Base-by-base conservation (phyloP, 1,140 invertebrate species). In the Drosophila kohkoa region DNA sequence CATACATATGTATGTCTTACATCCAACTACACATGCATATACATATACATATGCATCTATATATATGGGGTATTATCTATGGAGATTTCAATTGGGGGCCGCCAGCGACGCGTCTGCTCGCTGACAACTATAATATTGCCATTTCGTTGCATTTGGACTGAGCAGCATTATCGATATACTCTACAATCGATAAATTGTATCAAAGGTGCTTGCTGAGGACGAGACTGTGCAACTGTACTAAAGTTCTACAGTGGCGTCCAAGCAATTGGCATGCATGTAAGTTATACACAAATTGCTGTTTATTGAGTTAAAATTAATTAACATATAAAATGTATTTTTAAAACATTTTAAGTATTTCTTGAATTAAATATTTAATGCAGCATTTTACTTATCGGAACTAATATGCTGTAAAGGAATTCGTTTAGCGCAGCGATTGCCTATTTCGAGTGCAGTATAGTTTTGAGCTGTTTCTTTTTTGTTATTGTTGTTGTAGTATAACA, bases 51-150 rank as follows among this genome's bases (percentile, higher is more conserved):
- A 32, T 54, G n/a, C n/a, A 59, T 13, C 38, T n/a, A 1, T 51
- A 38, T 51, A 8, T 41, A 20, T 20, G 5, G 35, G 1, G 20
- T 13, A 64, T 52, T 52, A 64, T 54, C 41, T 72, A 59, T 72
- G 63, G n/a, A 48, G 51, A 66, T 72, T 66, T 59, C 70, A 67
- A 67, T 72, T 72, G 63, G 46, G 63, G 46, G 69, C 69, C 54
- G 63, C 62, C 63, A 71, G 68, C 68, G 41, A 41, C 30, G 68
- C 25, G 48, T 49, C 20, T 32, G 25, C 68, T 41, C 57, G 68
- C 68, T 71, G 68, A 71, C 68, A 71, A 66, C 69, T 65, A 15
- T 15, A 49, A 35, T 62, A 30, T 54, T 49, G 46, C 35, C 20
- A 49, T 49, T 49, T 20, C 7, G 8, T 25, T 20, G 15, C 3